Base-by-base conservation (phyloP, 2,797 vertebrate genomes). In the Brotula barbata region DNA sequence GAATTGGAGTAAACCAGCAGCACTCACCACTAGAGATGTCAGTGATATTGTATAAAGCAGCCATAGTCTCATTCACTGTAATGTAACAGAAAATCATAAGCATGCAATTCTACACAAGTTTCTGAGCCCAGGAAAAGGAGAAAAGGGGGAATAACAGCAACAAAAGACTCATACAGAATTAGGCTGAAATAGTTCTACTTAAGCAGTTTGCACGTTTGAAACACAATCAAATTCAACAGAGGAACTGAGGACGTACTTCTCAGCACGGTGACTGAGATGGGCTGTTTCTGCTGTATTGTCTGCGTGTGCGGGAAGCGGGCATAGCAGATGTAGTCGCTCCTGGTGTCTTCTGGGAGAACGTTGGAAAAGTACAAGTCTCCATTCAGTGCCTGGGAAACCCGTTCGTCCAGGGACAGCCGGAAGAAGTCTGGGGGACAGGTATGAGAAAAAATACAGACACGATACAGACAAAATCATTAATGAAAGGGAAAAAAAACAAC, bases 41-140 rank as follows among this genome's bases (percentile, higher is more conserved):
- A 94, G 95, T 96, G 90, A 96, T 95, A 99, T 94, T 99, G 94
- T 96, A 96, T 93, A 94, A 95, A 95, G 92, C 95, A 92, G 94
- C 93, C 94, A 96, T 91, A 94, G 95, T 98, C 90, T 99, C 97
- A 99, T 99, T 99, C 95, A 96, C 97, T 99, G 96, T 92, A 99
- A 99, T 92, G 98, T 86, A 92, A 91, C 87, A 92, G 60, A 88
- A 87, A 85, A 89, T 84, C 61, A 88, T n/a, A n/a, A n/a, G n/a
- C n/a, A n/a, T n/a, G n/a, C n/a, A n/a, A n/a, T n/a, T n/a, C n/a
- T n/a, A 71, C 17, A 60, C 22, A 36, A 41, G 6, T 10, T 20
- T 8, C 15, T 60, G 15, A 50, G 22, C 55, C 21, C 6, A 49
- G 25, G 21, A 52, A 36, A 50, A 8, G 9, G 6, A 6, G n/a